Evolutionary conservation across 2,113 vertebrate species (phyloP), one percentile per base, ranked within the genome.

Genomic region (Ivindomyrus marchei): DNA sequence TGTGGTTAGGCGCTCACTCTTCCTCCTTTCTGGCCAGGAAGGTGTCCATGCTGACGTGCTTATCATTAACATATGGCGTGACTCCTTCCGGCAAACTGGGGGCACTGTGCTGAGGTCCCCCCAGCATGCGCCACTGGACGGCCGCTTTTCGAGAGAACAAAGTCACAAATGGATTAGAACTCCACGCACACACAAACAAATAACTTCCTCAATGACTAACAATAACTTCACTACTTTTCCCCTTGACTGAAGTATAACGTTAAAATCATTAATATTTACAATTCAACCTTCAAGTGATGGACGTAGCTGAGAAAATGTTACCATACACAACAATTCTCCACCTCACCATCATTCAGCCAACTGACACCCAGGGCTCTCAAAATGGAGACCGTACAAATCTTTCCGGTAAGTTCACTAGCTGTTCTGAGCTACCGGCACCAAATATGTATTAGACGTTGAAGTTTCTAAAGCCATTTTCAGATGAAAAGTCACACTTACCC

Each of bases 131-230:
- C 7, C 4, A 13, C n/a, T 17, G 84, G 45, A 86, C n/a, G 24
- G 46, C 39, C 8, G 4, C 19, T n/a, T 21, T 49, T 13, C 2
- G 24, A 86, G 45, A 49, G 45, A 86, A 50, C 3, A 86, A 24
- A 86, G 47, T 19, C 36, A 86, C 4, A 50, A 50, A 27, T 50
- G 74, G 36, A 86, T 86, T 49, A 86, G 3, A 50, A 0, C 24
- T 49, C 21, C 83, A 86, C 11, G 4, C 84, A 4, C 9, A 49
- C 84, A 27, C 47, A 27, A 11, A 50, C 21, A 46, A 21, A 13
- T 47, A n/a, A 86, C 84, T 86, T 86, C 84, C 84, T 86, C 45
- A 49, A n/a, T 86, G 45, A 86, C 24, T 80, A 50, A 86, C 84
- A 2, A 24, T 47, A 86, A 47, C 84, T 86, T 86, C 84, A 19